Conservation (phyloP, 2,113 vertebrate genomes). For the Apeltes quadracus region DNA sequence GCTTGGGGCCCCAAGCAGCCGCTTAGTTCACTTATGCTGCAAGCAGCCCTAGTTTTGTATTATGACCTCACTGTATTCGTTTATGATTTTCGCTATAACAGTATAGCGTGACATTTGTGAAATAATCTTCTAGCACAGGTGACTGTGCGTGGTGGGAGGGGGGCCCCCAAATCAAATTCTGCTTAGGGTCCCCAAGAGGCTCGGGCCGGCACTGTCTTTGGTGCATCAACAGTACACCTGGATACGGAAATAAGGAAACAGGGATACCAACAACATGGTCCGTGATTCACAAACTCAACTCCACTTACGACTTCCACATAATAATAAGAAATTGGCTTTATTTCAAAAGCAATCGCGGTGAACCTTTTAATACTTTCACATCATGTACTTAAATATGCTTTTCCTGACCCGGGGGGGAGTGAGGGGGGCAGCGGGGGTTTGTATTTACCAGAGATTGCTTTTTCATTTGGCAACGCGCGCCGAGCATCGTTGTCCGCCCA, state of each 20-base stretch:
- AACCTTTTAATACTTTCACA: conserved; percentile 40
- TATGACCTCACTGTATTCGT: too few species aligned
- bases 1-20: too few species aligned
- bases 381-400: conserved; percentile 18
- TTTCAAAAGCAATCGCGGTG: not conserved
- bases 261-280: conserved; percentile 1
- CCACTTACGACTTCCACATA: not conserved
- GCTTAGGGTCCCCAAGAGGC: too few species aligned
- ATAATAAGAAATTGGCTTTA: not conserved
- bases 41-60: too few species aligned
- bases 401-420: conserved; percentile 33
- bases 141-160: too few species aligned
- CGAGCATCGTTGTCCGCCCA: conserved; percentile 55
- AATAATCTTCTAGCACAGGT: too few species aligned
- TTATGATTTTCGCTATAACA: too few species aligned
- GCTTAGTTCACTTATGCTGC: too few species aligned
- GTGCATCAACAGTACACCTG: conserved; percentile 1
- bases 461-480: conserved; percentile 21
- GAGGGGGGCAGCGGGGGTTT: conserved; percentile 14
- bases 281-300: not conserved
- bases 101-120: too few species aligned
- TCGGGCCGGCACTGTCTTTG: too few species aligned
- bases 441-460: conserved; percentile 30
- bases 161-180: too few species aligned
- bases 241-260: not conserved